Evolutionary conservation across 2,113 vertebrate species (phyloP).

Genomic region (Leptocoma aspasia): DNA sequence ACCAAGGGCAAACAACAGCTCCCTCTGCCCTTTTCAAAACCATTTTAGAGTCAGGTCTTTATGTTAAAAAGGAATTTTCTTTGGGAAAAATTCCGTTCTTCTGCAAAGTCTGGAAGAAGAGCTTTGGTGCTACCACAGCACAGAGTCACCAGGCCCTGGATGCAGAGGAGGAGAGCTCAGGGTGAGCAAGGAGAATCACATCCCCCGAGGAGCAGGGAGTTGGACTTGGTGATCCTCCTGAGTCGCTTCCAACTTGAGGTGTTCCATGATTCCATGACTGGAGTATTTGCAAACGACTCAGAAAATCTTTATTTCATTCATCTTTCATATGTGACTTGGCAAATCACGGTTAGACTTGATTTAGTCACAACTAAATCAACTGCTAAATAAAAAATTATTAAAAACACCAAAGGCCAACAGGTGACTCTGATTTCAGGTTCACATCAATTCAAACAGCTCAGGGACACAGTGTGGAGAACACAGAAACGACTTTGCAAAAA

Average conservation of each 20-base stretch:
- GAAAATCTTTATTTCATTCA: not conserved
- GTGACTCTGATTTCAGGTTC: not conserved
- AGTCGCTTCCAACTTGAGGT: not conserved
- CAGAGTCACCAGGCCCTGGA: not conserved
- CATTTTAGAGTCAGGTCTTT: not conserved
- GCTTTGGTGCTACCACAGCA: not conserved
- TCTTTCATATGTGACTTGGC: not conserved
- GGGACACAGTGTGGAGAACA: rapidly evolving
- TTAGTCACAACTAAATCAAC: too few species aligned
- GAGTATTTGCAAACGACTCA: not conserved
- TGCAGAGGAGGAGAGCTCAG: not conserved
- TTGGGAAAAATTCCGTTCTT: not conserved
- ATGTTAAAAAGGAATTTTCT: not conserved
- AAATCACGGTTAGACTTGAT: not conserved
- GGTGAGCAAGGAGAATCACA: not conserved
- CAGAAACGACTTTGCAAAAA: not conserved
- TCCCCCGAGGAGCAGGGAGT: not conserved
- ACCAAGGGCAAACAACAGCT: not conserved
- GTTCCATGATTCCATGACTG: not conserved
- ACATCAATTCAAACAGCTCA: not conserved
- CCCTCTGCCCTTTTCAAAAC: not conserved
- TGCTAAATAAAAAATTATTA: not conserved
- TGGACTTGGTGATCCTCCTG: not conserved
- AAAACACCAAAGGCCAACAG: not conserved
- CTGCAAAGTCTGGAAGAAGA: not conserved